Conservation (phyloP, 2,888 invertebrate species). For the Drosophila siamana region DNA sequence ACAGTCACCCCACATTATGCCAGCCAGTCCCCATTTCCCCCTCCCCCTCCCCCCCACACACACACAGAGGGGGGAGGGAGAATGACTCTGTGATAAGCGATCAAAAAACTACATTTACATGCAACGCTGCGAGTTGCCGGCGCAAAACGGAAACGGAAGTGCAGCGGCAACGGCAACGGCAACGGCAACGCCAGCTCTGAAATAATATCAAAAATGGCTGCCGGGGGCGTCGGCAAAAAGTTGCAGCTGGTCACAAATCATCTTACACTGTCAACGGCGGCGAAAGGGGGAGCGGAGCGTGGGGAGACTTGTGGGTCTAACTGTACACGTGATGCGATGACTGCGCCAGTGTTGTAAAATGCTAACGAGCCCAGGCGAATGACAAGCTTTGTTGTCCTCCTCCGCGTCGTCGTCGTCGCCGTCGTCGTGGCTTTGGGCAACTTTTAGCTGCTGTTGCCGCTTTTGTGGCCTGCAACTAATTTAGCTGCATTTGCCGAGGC, state of each 20-base stretch:
- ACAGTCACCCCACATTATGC: constrained; percentile 64
- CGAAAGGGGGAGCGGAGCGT: not conserved
- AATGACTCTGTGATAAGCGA: constrained; percentile 63
- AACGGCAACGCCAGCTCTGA: constrained; percentile 59
- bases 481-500: constrained; percentile 64
- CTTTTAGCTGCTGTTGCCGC: constrained; percentile 51
- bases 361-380: constrained; percentile 71
- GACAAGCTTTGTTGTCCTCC: constrained; percentile 71
- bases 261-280: constrained; percentile 49
- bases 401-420: constrained; percentile 18
- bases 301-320: too few relatives aligned
- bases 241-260: constrained; percentile 78
- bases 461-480: constrained; percentile 74
- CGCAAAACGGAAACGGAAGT: constrained; percentile 74
- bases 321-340: constrained; percentile 47
- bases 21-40: constrained; percentile 9
- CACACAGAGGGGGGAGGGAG: constrained; percentile 10
- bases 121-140: constrained; percentile 63
- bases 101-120: constrained; percentile 78
- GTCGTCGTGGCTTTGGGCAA: constrained; percentile 38
- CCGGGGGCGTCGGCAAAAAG: constrained; percentile 75
- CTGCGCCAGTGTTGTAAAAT: constrained; percentile 76
- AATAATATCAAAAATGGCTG: constrained; percentile 81
- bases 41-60: constrained; percentile 11
- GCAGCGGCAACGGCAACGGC: constrained; percentile 48